Percentiles rank a stretch among this genome's conserved stretches.
Evolutionary conservation across 2,888 invertebrate species (phyloP).

Genomic region (Dione juno): DNA sequence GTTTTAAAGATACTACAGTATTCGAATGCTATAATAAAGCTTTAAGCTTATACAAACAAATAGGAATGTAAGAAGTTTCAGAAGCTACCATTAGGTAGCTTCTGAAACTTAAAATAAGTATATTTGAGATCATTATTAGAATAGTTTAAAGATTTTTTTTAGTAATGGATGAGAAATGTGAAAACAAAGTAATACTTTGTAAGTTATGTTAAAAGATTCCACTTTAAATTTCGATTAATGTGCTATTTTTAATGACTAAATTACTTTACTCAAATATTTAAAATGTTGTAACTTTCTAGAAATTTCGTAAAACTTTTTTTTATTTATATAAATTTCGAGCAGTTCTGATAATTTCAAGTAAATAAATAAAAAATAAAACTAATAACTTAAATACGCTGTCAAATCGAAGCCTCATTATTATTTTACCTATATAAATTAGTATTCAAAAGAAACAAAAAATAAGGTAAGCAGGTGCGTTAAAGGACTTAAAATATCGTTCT

Average conservation of each 20-base stretch:
- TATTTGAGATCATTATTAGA: not conserved
- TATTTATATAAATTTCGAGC: too few relatives aligned
- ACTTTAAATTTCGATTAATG: not conserved
- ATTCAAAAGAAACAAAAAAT: conserved; percentile 40
- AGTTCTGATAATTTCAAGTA: not conserved
- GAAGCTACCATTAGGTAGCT: not conserved
- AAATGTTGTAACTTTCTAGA: not conserved
- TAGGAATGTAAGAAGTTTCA: conserved; percentile 10
- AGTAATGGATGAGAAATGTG: not conserved
- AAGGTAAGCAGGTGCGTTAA: conserved; percentile 64
- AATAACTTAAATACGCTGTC: conserved; percentile 9
- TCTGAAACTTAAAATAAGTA: too few relatives aligned
- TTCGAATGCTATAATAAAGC: not conserved
- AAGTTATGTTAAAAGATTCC: conserved; percentile 15
- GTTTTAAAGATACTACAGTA: not conserved
- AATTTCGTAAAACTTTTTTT: not conserved
- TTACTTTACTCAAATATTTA: not conserved
- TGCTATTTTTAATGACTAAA: not conserved
- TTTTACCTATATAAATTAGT: conserved; percentile 36
- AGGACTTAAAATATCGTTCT: conserved; percentile 48
- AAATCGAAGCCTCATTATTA: conserved; percentile 31
- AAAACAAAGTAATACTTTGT: not conserved
- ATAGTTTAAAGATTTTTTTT: conserved; percentile 17
- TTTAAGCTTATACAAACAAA: not conserved
- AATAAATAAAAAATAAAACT: conserved; percentile 1